phyloP scores from a whole-genome alignment of 2,888 invertebrate species.

The Tipula confusa region DNA sequence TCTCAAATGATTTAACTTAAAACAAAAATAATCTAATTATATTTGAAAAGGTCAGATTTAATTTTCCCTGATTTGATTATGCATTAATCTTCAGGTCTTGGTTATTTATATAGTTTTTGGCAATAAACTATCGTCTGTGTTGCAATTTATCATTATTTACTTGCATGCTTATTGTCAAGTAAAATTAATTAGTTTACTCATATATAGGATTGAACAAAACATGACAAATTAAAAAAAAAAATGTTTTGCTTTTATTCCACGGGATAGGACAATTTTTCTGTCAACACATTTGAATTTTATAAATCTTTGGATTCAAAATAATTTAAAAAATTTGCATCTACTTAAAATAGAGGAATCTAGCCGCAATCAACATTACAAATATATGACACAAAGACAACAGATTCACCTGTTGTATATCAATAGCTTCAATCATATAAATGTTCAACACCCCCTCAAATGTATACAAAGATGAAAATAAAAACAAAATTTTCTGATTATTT shows the following conservation, averaged over 20 bases:
- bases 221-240: neutral
- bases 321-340: too few species aligned
- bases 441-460: neutral
- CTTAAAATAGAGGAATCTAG: too few species aligned
- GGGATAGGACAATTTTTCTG: too few species aligned
- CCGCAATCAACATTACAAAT: neutral
- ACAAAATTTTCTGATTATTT: neutral
- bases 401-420: neutral
- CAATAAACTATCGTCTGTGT: constrained; percentile 20
- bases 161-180: neutral
- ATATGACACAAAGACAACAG: neutral
- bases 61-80: neutral
- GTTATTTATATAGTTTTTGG: constrained; percentile 14
- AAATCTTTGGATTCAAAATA: too few species aligned
- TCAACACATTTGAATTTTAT: too few species aligned
- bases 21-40: neutral
- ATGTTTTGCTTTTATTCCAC: too few species aligned
- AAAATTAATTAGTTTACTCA: constrained; percentile 21
- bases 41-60: neutral
- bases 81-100: constrained; percentile 4
- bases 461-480: neutral
- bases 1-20: neutral
- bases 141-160: constrained; percentile 20
- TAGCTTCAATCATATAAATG: neutral
- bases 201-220: neutral